Conservation (phyloP, 2,888 invertebrate species). For the Corythucha ciliata region DNA sequence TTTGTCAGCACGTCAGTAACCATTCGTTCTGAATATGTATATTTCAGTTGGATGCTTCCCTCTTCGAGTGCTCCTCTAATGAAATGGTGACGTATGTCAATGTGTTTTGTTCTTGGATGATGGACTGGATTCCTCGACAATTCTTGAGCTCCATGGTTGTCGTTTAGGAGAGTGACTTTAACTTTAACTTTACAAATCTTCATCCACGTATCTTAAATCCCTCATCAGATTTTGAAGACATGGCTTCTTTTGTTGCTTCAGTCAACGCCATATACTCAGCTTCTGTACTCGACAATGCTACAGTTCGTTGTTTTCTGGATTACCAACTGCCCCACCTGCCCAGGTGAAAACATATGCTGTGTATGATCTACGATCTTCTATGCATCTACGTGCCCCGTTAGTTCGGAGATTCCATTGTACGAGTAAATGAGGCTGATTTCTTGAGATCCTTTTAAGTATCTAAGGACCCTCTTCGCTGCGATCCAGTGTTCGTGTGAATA, state of each 20-base stretch:
- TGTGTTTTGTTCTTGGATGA: not conserved
- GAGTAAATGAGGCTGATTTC: conserved; percentile 1
- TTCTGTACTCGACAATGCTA: conserved; percentile 19
- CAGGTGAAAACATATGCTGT: conserved; percentile 25
- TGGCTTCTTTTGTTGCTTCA: conserved; percentile 14
- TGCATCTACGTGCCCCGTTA: not conserved
- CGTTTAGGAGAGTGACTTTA: not conserved
- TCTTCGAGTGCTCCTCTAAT: not conserved
- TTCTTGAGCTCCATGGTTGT: not conserved
- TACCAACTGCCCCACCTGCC: conserved; percentile 22
- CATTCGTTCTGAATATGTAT: not conserved
- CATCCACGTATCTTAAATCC: too few relatives aligned
- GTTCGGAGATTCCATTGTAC: not conserved
- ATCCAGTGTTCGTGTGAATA: conserved; percentile 19
- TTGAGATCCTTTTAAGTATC: conserved; percentile 26
- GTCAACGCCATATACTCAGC: conserved; percentile 13
- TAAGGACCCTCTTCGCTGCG: conserved; percentile 28
- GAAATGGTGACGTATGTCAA: not conserved
- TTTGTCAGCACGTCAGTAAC: not conserved
- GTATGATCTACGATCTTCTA: conserved; percentile 26
- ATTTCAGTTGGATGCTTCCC: not conserved
- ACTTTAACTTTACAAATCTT: too few relatives aligned
- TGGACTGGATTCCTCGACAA: not conserved
- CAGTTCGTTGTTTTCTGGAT: conserved; percentile 21
- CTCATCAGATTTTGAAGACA: too few relatives aligned